Evolutionary conservation across 2,797 vertebrate genomes (phyloP).

Genomic region (Uromys caudimaculatus): DNA sequence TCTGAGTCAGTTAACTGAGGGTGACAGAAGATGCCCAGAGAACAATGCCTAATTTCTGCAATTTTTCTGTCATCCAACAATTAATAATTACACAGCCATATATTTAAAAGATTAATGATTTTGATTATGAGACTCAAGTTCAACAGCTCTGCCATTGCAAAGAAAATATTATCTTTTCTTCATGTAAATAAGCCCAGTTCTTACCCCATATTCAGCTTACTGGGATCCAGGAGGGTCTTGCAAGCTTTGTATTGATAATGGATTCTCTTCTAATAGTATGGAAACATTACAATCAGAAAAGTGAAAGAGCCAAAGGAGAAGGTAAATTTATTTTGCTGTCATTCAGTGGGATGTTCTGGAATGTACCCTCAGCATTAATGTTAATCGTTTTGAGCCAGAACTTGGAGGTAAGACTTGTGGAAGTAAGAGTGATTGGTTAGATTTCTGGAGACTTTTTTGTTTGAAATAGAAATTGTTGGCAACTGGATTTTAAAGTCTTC

Average conservation of each 20-base stretch:
- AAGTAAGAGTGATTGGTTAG: not conserved
- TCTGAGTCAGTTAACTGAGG: not conserved
- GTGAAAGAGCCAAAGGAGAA: not conserved
- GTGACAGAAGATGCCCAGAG: not conserved
- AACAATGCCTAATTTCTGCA: not conserved
- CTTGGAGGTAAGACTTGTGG: not conserved
- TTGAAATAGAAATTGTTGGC: not conserved
- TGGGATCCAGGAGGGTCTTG: not conserved
- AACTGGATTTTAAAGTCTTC: not conserved
- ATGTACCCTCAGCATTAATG: not conserved
- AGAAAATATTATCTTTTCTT: not conserved
- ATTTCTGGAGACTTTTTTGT: not conserved
- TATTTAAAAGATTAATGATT: slow-evolving; percentile 1
- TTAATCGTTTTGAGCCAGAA: not conserved
- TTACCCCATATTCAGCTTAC: not conserved
- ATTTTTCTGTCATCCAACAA: not conserved
- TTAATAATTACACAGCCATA: not conserved
- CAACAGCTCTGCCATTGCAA: not conserved
- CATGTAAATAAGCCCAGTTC: not conserved
- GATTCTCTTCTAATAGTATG: not conserved
- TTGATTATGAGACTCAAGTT: slow-evolving; percentile 20
- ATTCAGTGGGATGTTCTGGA: not conserved
- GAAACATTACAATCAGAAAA: slow-evolving; percentile 10
- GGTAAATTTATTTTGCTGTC: not conserved
- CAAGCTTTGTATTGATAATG: not conserved